Evolutionary conservation across 1,140 invertebrate genomes (phyloP), one percentile per base, ranked within the genome.

Genomic region (Drosophila sucinea): DNA sequence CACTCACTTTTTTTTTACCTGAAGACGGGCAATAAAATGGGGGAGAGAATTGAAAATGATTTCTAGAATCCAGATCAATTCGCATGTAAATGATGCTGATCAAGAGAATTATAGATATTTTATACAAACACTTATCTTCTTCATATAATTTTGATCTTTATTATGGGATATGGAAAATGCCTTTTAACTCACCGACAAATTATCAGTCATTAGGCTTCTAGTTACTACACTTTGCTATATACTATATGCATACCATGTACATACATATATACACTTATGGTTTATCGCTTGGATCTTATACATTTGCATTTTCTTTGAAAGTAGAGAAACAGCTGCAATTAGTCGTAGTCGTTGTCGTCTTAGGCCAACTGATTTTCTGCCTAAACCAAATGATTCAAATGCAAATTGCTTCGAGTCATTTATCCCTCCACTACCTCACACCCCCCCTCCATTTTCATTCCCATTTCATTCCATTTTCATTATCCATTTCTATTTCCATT

Each of bases 361-460:
- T 4, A 23, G 41, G 30, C 54, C 65, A 44, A 51, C 44, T 51
- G 17, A 47, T 47, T 47, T 51, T 51, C 17, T 47, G 44, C 44
- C 44, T 47, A 47, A 47, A 17, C 44, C 44, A 54, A 63, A 23
- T 72, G 57, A 72, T 56, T 61, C 47, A 70, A 66, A 70, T 70
- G 68, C 33, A 70, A 69, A 70, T 65, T 57, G 11, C 29, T 44
- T 55, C 29, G n/a, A 29, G 33, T 60, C 58, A 62, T 62, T 38
- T 38, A 17, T 17, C 17, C 17, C 17, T 17, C 17, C 17, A 17
- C 17, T 17, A 17, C 17, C 17, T 17, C 17, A 17, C 17, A 17
- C 17, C 17, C 17, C 17, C 17, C 17, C 17, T 38, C 35, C 10
- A 38, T 38, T 38, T 38, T 2, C 35, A 38, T 38, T 38, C 11